A percentile compares a stretch with the other conserved stretches of the same genome.
Evolutionary conservation across 2,888 invertebrate species (phyloP).

Genomic region (Agrochola circellaris): DNA sequence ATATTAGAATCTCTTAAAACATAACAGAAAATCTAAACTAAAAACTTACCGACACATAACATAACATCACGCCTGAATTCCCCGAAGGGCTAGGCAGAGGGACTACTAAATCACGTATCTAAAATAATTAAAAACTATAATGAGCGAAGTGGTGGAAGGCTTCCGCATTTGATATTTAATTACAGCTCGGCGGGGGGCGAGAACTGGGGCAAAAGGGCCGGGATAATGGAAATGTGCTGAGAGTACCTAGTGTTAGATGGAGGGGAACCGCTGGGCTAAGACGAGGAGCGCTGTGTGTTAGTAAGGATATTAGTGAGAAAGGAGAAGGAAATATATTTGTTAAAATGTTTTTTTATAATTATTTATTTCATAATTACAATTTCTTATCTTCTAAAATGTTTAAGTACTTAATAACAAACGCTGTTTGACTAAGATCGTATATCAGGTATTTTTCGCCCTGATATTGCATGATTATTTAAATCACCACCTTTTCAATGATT

Average conservation of each 20-base stretch:
- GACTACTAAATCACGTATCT: conserved; percentile 10
- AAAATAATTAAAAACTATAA: conserved; percentile 66
- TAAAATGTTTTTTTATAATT: background rate
- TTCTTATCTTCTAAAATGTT: background rate
- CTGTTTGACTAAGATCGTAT: background rate
- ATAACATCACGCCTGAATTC: too few relatives aligned
- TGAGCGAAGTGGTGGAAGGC: conserved; percentile 49
- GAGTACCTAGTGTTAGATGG: conserved; percentile 33
- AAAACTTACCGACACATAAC: background rate
- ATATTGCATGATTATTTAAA: background rate
- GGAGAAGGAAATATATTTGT: background rate
- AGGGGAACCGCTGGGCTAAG: background rate
- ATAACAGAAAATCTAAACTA: background rate
- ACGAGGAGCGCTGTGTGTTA: conserved; percentile 9
- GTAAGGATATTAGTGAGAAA: background rate
- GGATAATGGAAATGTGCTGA: conserved; percentile 56
- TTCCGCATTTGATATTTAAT: conserved; percentile 66
- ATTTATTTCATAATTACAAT: background rate
- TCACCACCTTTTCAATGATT: background rate
- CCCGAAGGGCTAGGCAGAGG: too few relatives aligned
- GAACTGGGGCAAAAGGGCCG: conserved; percentile 46
- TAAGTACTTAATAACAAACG: background rate
- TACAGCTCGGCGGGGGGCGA: conserved; percentile 35
- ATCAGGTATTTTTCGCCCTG: background rate
- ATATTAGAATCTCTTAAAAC: background rate